These are phyloP conservation scores for Tribolium freemani DNA, from an alignment of 2,888 invertebrate species.

Conservation along the genomic window DNA sequence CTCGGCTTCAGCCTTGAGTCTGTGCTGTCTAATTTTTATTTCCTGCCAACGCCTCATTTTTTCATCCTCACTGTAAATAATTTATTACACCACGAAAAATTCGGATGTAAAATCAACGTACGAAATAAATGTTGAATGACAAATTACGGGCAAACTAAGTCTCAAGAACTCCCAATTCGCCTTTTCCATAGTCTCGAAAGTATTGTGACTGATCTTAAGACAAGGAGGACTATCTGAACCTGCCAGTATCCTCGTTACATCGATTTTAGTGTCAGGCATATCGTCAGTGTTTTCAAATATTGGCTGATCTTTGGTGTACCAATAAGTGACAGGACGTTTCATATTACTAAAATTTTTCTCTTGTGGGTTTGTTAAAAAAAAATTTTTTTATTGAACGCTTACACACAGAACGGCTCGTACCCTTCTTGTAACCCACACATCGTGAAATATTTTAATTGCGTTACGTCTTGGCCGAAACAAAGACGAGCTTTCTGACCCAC, in stretches of 20 bases:
- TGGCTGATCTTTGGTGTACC: slow-evolving; percentile 98
- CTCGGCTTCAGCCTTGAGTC: slow-evolving; percentile 82
- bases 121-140: slow-evolving; percentile 86
- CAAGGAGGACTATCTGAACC: slow-evolving; percentile 93
- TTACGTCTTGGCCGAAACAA: slow-evolving; percentile 98
- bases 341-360: slow-evolving; percentile 83
- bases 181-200: slow-evolving; percentile 98
- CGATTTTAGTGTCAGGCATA: slow-evolving; percentile 87
- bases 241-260: slow-evolving; percentile 85
- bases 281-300: slow-evolving; percentile 96
- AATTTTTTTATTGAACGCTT: slow-evolving; percentile 70
- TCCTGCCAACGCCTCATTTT: slow-evolving; percentile 91
- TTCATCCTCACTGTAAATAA: slow-evolving; percentile 78
- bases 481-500: slow-evolving; percentile 94
- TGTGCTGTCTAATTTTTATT: slow-evolving; percentile 87
- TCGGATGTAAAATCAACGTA: slow-evolving; percentile 65
- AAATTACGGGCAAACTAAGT: slow-evolving; percentile 95
- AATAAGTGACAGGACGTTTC: slow-evolving; percentile 96
- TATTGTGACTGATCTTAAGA: slow-evolving; percentile 96
- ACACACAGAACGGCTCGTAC: slow-evolving; percentile 99
- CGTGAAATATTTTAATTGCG: slow-evolving; percentile 96
- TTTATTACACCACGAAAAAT: too few species aligned
- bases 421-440: slow-evolving; percentile 99
- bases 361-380: slow-evolving; percentile 7
- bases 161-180: slow-evolving; percentile 98